Conservation (phyloP, 1,140 invertebrate genomes). For the Drosophila carrolli region DNA sequence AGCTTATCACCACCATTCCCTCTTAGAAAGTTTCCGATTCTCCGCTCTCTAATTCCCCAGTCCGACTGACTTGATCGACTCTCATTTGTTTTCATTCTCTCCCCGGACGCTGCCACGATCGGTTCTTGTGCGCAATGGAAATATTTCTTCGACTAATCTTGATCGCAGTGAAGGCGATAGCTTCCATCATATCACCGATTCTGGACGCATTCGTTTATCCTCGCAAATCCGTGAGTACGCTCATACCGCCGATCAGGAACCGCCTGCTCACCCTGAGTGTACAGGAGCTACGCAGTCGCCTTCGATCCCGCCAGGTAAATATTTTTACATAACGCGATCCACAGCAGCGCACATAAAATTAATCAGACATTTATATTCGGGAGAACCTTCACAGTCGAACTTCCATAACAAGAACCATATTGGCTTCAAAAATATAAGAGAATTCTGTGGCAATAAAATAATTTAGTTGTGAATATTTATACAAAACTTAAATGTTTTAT, state of each 20-base stretch:
- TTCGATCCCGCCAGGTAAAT: slow-evolving; percentile 42
- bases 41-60: not conserved
- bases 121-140: slow-evolving; percentile 45
- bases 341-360: not conserved
- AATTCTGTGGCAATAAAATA: no score
- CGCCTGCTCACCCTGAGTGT: slow-evolving; percentile 42
- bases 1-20: not conserved
- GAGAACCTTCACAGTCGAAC: not conserved
- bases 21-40: not conserved
- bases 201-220: slow-evolving; percentile 3
- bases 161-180: slow-evolving; percentile 42
- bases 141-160: slow-evolving; percentile 55
- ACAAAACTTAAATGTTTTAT: no score
- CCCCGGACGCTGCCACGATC: not conserved
- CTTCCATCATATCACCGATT: slow-evolving; percentile 24
- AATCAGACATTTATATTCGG: not conserved
- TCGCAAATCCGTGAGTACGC: not conserved
- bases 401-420: not conserved
- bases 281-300: slow-evolving; percentile 52
- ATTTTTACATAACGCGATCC: not conserved
- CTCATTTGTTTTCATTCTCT: slow-evolving; percentile 5
- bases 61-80: slow-evolving; percentile 1
- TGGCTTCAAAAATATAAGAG: no score
- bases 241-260: slow-evolving; percentile 45
- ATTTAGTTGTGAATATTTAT: no score